Evolutionary conservation across 2,113 vertebrate species (phyloP), one percentile per base, ranked within the genome.

Genomic region (Onychostoma macrolepis): DNA sequence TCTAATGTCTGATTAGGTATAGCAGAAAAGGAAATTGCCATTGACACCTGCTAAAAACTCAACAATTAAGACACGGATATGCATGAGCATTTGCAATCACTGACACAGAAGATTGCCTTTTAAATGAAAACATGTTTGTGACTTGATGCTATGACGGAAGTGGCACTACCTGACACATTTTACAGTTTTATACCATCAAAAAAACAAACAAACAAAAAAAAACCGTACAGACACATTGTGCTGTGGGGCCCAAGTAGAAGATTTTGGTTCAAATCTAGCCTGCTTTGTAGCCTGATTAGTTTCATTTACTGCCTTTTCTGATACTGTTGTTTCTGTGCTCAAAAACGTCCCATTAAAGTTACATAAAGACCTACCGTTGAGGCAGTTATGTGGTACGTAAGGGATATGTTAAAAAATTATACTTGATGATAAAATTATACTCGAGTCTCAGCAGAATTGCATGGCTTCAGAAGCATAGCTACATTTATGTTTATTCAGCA

Each of bases 1-100:
- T 85, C 50, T 75, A 78, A 50, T 86, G 87, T 89, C 90, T 90
- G 89, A 92, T 91, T 89, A 85, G 76, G 86, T 82, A 79, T 33
- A 90, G 41, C 80, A 50, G 72, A 88, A 89, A 36, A 89, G 67
- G 83, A 77, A 90, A 90, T 87, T 76, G 61, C 30, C 87, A 80
- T 82, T 85, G 84, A 91, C 85, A 86, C 69, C 50, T 86, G 30
- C 74, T 67, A 87, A 81, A 89, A 86, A 86, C 84, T 65, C 79
- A 87, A 88, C 71, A 72, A 90, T 90, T 85, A 88, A 85, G 36
- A 84, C 75, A 38, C 69, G 78, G 83, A 86, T 89, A 77, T 45
- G 45, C 69, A 80, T 38, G 11, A 84, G 41, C 80, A 67, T 86
- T 88, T 72, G 83, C 63, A 77, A 41, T 84, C 69, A 90, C 74